phyloP scores from a whole-genome alignment of 2,113 vertebrate genomes.

The Brachypteracias leptosomus region DNA sequence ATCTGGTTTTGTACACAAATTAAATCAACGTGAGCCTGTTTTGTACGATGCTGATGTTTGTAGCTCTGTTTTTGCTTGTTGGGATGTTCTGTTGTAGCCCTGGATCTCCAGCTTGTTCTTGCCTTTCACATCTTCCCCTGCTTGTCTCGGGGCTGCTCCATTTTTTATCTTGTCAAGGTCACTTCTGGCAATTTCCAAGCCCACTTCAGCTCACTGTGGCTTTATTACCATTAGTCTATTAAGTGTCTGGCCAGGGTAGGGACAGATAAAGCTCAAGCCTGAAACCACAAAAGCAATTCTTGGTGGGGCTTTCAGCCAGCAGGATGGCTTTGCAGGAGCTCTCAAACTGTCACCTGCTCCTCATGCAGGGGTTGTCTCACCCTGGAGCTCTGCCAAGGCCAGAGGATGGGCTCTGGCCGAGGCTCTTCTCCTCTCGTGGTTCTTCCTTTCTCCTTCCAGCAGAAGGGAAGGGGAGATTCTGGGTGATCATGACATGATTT shows the following conservation, averaged over 20 bases:
- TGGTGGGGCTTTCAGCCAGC: not conserved
- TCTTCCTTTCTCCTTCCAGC: not conserved
- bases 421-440: not conserved
- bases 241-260: not conserved
- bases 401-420: accelerated
- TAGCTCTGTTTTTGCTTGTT: not conserved
- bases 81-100: not conserved
- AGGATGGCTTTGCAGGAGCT: not conserved
- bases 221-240: not conserved
- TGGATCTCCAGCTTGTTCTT: not conserved
- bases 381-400: not conserved
- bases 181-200: not conserved
- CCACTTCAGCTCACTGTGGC: not conserved
- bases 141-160: not conserved
- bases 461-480: not conserved
- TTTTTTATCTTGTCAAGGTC: not conserved
- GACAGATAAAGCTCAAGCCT: not conserved
- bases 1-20: not conserved
- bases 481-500: accelerated
- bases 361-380: accelerated
- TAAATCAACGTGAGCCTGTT: not conserved
- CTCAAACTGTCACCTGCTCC: not conserved
- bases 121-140: not conserved
- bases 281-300: not conserved
- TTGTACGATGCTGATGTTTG: not conserved